phyloP scores from a whole-genome alignment of 2,888 invertebrate species.

The Atherix ibis region DNA sequence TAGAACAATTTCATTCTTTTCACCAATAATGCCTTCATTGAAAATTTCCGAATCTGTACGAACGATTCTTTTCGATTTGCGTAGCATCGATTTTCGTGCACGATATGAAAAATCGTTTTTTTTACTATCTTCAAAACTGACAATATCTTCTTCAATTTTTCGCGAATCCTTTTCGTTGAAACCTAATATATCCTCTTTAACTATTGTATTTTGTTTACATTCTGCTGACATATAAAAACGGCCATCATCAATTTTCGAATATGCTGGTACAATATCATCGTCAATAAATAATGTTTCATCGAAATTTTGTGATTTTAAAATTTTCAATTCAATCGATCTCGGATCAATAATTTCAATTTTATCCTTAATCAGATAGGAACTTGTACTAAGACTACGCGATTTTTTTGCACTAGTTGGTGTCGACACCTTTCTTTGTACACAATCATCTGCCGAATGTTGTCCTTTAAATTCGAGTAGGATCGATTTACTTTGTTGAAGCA shows the following conservation, averaged over 20 bases:
- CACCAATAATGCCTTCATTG: conserved; percentile 9
- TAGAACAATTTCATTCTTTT: conserved; percentile 8
- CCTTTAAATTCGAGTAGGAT: conserved; percentile 3
- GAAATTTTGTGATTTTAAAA: not conserved
- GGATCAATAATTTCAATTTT: not conserved
- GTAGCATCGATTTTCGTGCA: conserved; percentile 11
- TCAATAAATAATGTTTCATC: not conserved
- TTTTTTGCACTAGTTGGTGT: conserved; percentile 5
- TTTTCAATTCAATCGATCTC: not conserved
- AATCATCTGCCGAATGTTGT: conserved; percentile 14
- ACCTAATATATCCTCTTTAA: conserved; percentile 1
- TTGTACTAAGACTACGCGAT: conserved; percentile 12
- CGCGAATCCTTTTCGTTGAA: conserved; percentile 1
- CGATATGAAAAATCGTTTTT: conserved; percentile 7
- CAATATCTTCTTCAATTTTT: conserved; percentile 6
- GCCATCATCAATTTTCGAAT: not conserved
- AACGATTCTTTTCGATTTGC: conserved; percentile 13
- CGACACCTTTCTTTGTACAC: conserved; percentile 6
- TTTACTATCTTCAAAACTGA: conserved; percentile 6
- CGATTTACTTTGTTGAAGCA: conserved; percentile 2
- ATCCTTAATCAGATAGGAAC: conserved; percentile 8
- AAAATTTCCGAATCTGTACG: conserved; percentile 15
- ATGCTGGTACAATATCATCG: not conserved
- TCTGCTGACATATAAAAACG: too few relatives aligned
- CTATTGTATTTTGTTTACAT: not conserved